Percentiles rank a stretch among this genome's conserved stretches.
phyloP scores from a whole-genome alignment of 2,797 vertebrate species.

The Melopsittacus undulatus region DNA sequence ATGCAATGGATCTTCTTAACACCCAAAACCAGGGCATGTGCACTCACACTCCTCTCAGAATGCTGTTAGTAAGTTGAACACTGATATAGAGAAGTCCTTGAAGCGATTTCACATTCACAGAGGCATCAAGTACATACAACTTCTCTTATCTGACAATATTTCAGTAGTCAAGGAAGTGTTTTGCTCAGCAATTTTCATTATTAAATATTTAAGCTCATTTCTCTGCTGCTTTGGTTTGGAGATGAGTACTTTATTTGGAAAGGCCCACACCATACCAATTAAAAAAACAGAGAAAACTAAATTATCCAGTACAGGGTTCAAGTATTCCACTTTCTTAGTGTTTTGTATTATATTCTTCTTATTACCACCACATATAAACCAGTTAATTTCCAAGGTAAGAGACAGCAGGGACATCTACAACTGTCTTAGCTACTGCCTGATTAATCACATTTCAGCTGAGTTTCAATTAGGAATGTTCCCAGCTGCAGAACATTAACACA shows the following conservation, averaged over 20 bases:
- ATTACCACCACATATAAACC: background rate
- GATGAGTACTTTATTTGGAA: background rate
- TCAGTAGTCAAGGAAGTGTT: background rate
- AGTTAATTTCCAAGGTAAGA: background rate
- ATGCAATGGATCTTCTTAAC: background rate
- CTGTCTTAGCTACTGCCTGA: background rate
- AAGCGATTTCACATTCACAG: background rate
- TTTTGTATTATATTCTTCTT: background rate
- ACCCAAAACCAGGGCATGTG: background rate
- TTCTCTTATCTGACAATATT: background rate
- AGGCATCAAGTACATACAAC: background rate
- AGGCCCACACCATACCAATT: background rate
- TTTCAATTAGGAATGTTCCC: background rate
- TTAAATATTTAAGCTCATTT: background rate
- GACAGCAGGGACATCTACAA: background rate
- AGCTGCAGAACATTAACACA: background rate
- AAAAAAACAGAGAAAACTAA: background rate
- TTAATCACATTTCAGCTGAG: background rate
- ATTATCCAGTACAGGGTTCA: background rate
- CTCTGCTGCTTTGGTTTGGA: background rate
- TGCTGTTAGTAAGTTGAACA: background rate
- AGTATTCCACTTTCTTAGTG: background rate
- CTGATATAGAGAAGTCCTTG: background rate
- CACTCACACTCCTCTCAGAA: background rate
- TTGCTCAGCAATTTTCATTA: background rate